A percentile compares a stretch with the other conserved stretches of the same genome.
Evolutionary conservation across 2,888 invertebrate species (phyloP).

Genomic region (Dryococelus australis): DNA sequence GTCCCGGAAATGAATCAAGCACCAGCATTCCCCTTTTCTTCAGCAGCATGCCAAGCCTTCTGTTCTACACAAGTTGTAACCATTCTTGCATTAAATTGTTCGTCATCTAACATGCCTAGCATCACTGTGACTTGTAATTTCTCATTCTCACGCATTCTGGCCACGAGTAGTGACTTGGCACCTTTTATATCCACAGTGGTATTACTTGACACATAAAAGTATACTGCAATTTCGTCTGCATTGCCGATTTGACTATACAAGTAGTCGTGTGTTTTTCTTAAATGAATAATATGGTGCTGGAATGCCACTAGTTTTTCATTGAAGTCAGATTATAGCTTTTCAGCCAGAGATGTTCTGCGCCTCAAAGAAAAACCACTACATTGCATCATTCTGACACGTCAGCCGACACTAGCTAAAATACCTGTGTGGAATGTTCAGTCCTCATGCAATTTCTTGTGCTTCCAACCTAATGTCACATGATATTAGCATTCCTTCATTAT

Average conservation of each 20-base stretch:
- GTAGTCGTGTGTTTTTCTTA: constrained; percentile 29
- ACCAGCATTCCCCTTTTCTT: constrained; percentile 36
- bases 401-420: neutral
- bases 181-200: constrained; percentile 33
- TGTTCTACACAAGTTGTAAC: constrained; percentile 42
- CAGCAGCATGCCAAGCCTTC: constrained; percentile 40
- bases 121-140: constrained; percentile 31
- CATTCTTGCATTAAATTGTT: constrained; percentile 36
- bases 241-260: constrained; percentile 31
- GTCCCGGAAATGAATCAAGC: constrained; percentile 40
- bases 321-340: constrained; percentile 16
- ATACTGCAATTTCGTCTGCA: constrained; percentile 36
- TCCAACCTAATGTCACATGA: neutral
- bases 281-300: constrained; percentile 32
- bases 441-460: neutral
- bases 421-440: neutral
- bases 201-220: constrained; percentile 31
- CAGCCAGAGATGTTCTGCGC: neutral
- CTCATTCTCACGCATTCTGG: constrained; percentile 19
- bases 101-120: constrained; percentile 38
- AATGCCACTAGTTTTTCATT: constrained; percentile 34
- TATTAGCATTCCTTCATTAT: neutral
- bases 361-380: neutral
- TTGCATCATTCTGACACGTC: neutral
- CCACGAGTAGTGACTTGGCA: neutral